Base-by-base conservation (phyloP, 2,113 vertebrate species). In the Boulengeromyrus knoepffleri region DNA sequence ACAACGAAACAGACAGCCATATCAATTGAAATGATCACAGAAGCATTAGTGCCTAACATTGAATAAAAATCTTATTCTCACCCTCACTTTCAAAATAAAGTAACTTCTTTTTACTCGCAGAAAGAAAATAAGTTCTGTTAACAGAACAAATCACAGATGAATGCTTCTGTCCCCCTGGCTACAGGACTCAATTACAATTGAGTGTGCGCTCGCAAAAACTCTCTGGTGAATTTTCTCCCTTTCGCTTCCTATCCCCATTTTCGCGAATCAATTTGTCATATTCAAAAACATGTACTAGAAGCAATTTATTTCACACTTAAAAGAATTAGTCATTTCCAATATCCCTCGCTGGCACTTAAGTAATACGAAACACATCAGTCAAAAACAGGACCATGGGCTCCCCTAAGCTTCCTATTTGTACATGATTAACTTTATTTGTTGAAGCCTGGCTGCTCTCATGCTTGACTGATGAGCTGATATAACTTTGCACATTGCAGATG, bases 261-360 rank as follows among this genome's bases (percentile, higher is more conserved):
- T 89, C 89, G 87, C 92, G 89, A 96, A 96, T 95, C 95, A 95
- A 95, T 96, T 95, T 95, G 94, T 96, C 93, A 94, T 95, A 95
- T 95, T 95, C 95, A 92, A 90, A 66, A 91, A 93, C 94, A 83
- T 92, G 93, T 93, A 94, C 92, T 93, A 95, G 91, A 95, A 93
- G 95, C 95, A 95, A 96, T 96, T 94, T 95, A 96, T 95, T 95
- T 95, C 93, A 95, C 95, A 95, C 93, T 93, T 93, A 91, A 92
- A 93, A 94, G 93, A 95, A 96, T 95, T 94, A 94, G 93, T 95
- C 92, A 92, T 95, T 95, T 94, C 93, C 94, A 92, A 93, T 94
- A 94, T 94, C 90, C 93, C 92, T 93, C 93, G 94, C 94, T 95
- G 95, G 95, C 94, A 94, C 94, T 94, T 94, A 92, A 95, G 93